Evolutionary conservation across 2,888 invertebrate species (phyloP), one percentile per base, ranked within the genome.

Genomic region (Eugnorisma glareosa): DNA sequence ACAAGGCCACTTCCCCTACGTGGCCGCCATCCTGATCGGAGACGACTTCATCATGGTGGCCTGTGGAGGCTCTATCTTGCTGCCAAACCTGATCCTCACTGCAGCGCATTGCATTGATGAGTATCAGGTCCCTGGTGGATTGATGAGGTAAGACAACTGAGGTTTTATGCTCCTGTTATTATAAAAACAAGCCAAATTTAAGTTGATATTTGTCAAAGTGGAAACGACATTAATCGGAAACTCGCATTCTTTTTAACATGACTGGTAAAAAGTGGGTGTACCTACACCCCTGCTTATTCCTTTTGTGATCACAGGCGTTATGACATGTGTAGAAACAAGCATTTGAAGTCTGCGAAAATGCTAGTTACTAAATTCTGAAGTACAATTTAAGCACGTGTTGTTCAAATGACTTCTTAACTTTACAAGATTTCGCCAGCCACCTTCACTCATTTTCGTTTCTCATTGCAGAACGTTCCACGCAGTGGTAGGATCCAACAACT

Each of bases 61-160:
- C 11, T 88, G 91, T 77, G 89, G 90, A 8, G 89, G 86, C 0
- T 71, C 85, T 11, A 67, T 87, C 3, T 40, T 87, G 18, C 28
- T 43, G 15, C 37, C 57, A 1, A 75, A 74, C 1, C 10, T 77
- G 69, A 43, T 92, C 28, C 75, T 92, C 51, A 90, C 90, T 1
- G 92, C 93, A 1, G 91, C 93, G 0, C 93, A 93, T 73, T 93
- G 93, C 71, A 88, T 93, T n/a, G 85, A 89, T 1, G 77, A 77
- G 0, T 87, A 88, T 66, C 57, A 85, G 3, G 31, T 71, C 0
- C 80, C 86, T 72, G 88, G 87, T 4, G 74, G 80, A 24, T 71
- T 93, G 1, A 24, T 83, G 57, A 3, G 64, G 89, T 90, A 77
- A 87, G 88, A 79, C 48, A 51, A 40, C 51, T 1, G 1, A 31